Conservation (phyloP, 2,797 vertebrate genomes). For the Pelobates cultripes region DNA sequence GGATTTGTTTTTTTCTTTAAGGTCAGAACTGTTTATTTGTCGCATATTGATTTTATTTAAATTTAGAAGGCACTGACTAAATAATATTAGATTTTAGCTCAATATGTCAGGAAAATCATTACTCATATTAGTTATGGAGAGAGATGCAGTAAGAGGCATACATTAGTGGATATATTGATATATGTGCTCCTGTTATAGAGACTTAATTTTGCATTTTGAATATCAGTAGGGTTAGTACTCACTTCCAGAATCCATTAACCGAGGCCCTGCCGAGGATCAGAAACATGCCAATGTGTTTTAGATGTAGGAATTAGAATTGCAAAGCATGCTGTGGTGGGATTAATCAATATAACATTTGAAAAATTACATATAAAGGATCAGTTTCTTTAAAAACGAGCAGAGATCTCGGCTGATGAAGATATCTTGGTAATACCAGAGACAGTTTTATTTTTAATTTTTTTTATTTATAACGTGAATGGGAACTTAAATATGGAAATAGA, state of each 20-base stretch:
- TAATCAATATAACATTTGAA: constrained; percentile 16
- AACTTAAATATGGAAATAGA: too few species aligned
- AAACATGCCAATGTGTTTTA: neutral
- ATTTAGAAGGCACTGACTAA: neutral
- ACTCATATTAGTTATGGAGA: neutral
- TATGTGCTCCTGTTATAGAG: neutral
- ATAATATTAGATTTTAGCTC: neutral
- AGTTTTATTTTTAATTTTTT: too few species aligned
- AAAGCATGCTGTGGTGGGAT: neutral
- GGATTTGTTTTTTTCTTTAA: neutral
- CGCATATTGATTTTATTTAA: neutral
- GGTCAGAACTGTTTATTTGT: neutral
- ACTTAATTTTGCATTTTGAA: neutral
- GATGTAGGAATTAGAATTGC: constrained; percentile 7
- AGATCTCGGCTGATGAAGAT: too few species aligned
- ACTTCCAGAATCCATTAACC: constrained; percentile 3
- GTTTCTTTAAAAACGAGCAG: neutral
- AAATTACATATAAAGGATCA: neutral
- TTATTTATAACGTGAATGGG: too few species aligned
- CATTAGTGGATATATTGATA: neutral
- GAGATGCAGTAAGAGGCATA: neutral
- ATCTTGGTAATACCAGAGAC: too few species aligned
- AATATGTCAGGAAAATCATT: neutral
- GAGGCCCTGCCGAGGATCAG: neutral
- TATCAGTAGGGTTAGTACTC: neutral